Base-by-base conservation (phyloP, 1,140 invertebrate species). In the Drosophila sechellia region DNA sequence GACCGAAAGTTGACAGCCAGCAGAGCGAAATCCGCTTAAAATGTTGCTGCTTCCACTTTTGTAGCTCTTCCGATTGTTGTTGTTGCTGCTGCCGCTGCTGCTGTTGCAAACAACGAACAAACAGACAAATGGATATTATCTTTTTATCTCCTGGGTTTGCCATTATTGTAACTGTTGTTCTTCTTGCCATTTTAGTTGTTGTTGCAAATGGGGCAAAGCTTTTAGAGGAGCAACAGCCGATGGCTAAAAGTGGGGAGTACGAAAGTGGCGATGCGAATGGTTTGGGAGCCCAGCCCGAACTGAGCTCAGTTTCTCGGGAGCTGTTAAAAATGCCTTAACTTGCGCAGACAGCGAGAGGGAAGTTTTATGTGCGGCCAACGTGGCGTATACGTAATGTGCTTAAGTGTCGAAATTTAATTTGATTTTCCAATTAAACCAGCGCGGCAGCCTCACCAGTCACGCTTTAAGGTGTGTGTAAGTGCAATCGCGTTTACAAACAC, bases 121-220 rank as follows among this genome's bases (percentile, higher is more conserved):
- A 87, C 79, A 83, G 63, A 59, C 84, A 87, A 87, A 83, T 83
- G 83, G 75, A 86, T 87, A 86, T 87, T 86, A 86, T 87, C 81
- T 66, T 81, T 79, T 86, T 87, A 86, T 87, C 74, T 86, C 64
- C 53, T 59, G 74, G 65, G 65, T 43, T 81, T 78, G 69, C 57
- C 64, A 57, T 81, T 81, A 66, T 75, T 83, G 71, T 69, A 81
- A 68, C 43, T 79, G 54, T 64, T 73, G 48, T 73, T 73, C 60
- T 75, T 76, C 46, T 46, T 74, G 71, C 57, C 56, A 31, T 61
- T 72, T 49, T 35, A 68, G 64, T 53, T 72, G 72, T 75, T 75
- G 71, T 77, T 72, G 77, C 61, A 81, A 85, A 81, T 86, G 78
- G 60, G 61, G 76, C 66, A 87, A 81, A 87, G 83, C 78, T 86